Base-by-base conservation (phyloP, 2,888 invertebrate genomes). In the Aphrophora alni region DNA sequence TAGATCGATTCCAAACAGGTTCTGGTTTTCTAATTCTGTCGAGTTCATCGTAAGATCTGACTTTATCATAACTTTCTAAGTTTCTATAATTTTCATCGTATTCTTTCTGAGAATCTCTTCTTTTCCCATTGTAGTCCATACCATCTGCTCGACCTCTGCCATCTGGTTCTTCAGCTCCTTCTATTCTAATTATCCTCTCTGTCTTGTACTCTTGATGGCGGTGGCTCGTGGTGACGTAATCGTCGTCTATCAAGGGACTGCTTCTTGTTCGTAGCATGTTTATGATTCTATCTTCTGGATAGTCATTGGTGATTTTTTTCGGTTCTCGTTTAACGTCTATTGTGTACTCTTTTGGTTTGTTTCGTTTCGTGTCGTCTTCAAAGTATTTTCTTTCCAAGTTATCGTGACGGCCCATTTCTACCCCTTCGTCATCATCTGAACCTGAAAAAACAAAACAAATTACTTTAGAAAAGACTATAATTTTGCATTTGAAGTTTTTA, bases 11-110 rank as follows among this genome's bases (percentile, higher is more conserved):
- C 80, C 75, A 75, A 25, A 80, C 33, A 28, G 84, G 77, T 77
- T 81, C 80, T 77, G 82, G 80, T 73, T 80, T 68, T 71, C 80
- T 75, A 69, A 77, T 79, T 68, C 76, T 73, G 68, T 75, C 83
- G 72, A 80, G 38, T 33, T 79, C 68, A 92, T 38, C 91, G 88
- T 85, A 92, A 92, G 0, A 93, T 92, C 72, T 93, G 92, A 70
- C 82, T 82, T 76, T 80, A 72, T 75, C 81, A 51, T 73, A 82
- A 80, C 77, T 81, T 79, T 59, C 59, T 25, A 71, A 33, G 4
- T 28, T 38, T 21, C 38, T 51, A n/a, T 77, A 76, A 59, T 38
- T 77, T 12, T 76, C 76, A 5, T 38, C 26, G n/a, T 51, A 77
- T 25, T 77, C 77, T 17, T 80, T 77, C 0, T 1, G n/a, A 0